Evolutionary conservation across 2,888 invertebrate species (phyloP).

Genomic region (Ecdyonurus torrentis): DNA sequence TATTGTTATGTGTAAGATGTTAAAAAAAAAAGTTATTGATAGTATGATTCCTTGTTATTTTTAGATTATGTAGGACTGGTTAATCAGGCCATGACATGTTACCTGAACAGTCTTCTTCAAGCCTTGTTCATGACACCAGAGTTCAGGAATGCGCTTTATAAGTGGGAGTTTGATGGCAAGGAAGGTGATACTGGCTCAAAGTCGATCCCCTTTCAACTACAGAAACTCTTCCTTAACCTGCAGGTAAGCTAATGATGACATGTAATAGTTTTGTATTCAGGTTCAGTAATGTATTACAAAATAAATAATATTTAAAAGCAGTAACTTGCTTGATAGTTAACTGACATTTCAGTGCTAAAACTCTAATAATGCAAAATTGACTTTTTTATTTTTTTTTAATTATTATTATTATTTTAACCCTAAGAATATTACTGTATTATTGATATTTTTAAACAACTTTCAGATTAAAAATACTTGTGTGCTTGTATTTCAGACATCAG

Average conservation of each 20-base stretch:
- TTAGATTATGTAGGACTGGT: slow-evolving; percentile 64
- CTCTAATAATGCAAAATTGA: not conserved
- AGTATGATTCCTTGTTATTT: too few relatives aligned
- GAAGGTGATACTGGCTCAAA: slow-evolving; percentile 35
- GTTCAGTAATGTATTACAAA: not conserved
- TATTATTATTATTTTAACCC: too few relatives aligned
- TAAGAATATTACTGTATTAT: too few relatives aligned
- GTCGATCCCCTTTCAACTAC: slow-evolving; percentile 73
- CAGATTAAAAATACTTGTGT: too few relatives aligned
- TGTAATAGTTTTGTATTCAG: not conserved
- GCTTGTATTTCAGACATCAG: slow-evolving; percentile 56
- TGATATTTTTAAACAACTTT: too few relatives aligned
- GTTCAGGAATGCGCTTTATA: slow-evolving; percentile 74
- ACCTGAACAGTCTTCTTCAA: slow-evolving; percentile 74
- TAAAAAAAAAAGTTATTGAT: too few relatives aligned
- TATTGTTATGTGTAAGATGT: too few relatives aligned
- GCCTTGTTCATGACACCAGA: slow-evolving; percentile 85
- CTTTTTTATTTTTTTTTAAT: not conserved
- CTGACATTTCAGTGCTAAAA: too few relatives aligned
- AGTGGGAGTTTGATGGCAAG: slow-evolving; percentile 56
- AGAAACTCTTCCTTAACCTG: slow-evolving; percentile 66
- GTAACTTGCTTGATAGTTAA: too few relatives aligned
- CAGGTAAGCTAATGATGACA: slow-evolving; percentile 45
- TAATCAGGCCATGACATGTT: slow-evolving; percentile 87
- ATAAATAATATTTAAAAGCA: not conserved